Base-by-base conservation (phyloP, 1,140 invertebrate genomes). In the Metaphire vulgaris region DNA sequence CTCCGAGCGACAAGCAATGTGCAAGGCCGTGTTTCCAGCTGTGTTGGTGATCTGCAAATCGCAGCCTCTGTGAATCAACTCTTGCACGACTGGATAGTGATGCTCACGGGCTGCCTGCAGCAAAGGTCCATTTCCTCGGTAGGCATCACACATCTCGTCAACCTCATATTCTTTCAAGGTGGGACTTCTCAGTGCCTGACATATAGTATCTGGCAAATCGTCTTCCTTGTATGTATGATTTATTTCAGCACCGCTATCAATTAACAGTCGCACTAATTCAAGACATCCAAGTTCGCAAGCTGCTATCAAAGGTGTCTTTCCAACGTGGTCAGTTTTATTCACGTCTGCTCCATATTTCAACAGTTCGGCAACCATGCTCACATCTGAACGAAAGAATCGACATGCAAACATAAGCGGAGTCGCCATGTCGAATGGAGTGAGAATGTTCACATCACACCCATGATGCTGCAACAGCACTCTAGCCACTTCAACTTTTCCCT, bases 21-120 rank as follows among this genome's bases (percentile, higher is more conserved):
- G 70, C 70, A 72, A 26, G 26, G 70, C 70, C n/a, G 30, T 72
- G 32, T 72, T 72, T 12, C 70, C 70, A 31, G 70, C 70, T 26
- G 15, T 12, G 70, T 72, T 72, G 30, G 26, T 72, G 70, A n/a
- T n/a, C 21, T 32, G 26, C 21, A 72, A 14, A 26, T 72, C 70
- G 26, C 70, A 72, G 33, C 32, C 32, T 14, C 26, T 12, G 21
- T 34, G n/a, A 15, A 72, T 26, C 32, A 72, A 30, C 32, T 72
- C 70, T 15, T 72, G n/a, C 1, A 33, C 70, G 15, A 72, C 32
- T 14, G n/a, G 21, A 15, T 32, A 34, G 70, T 72, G 70, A 33
- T 72, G 70, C 33, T 72, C 70, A 16, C 70, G 29, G 32, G 26
- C n/a, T 26, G 70, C 70, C 70, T 72, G 70, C 26, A 72, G 14